phyloP scores from a whole-genome alignment of 64 coral and sea anemone genomes.

The Trachythela sp. region DNA sequence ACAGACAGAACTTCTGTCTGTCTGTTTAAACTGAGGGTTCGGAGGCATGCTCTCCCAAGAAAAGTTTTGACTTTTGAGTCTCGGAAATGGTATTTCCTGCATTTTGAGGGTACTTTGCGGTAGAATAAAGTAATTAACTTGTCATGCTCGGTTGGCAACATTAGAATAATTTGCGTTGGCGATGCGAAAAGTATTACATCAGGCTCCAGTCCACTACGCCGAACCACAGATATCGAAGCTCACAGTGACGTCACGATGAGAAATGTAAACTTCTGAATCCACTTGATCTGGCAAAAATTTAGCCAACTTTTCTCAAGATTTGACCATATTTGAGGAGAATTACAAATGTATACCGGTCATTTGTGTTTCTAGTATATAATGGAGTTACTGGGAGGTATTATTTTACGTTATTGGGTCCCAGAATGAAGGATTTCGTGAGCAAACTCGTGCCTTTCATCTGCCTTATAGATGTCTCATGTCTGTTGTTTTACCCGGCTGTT shows the following conservation, averaged over 20 bases:
- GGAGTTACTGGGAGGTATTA: background rate
- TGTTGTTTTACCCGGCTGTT: background rate
- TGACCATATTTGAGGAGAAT: background rate
- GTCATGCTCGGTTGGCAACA: no score
- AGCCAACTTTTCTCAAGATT: background rate
- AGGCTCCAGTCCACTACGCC: background rate
- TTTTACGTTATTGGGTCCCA: background rate
- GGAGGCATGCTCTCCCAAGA: no score
- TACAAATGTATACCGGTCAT: background rate
- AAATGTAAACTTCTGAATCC: slow-evolving; percentile 3
- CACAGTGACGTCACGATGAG: background rate
- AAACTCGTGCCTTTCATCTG: background rate
- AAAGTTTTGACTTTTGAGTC: no score
- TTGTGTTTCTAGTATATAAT: background rate
- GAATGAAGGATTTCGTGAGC: background rate
- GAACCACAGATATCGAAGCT: background rate
- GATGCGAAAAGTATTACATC: no score
- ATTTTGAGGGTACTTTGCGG: no score
- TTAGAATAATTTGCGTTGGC: background rate
- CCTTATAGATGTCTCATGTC: background rate
- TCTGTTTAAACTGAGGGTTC: no score
- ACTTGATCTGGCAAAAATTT: background rate
- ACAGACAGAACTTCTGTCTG: no score
- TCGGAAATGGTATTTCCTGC: no score
- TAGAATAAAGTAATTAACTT: no score